Base-by-base conservation (phyloP, 2,113 vertebrate genomes). In the Percopsis transmontana region DNA sequence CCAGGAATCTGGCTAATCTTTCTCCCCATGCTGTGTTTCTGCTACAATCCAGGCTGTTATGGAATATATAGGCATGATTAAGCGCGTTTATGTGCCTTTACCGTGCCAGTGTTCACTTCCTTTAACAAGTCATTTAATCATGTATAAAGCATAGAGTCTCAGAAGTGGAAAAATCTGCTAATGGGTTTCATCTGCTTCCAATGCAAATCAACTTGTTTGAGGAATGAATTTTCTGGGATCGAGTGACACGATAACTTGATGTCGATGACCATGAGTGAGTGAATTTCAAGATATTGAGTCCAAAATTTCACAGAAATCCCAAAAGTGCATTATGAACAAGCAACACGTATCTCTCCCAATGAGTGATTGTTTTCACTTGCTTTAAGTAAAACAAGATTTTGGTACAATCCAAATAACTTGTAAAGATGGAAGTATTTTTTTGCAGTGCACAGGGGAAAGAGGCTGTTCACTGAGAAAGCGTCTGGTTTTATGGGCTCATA, bases 401-500 rank as follows among this genome's bases (percentile, higher is more conserved):
- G 39, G 20, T 7, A 12, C 20, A 21, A 12, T 45, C 51, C 0
- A 57, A 41, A 20, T 19, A 1, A 50, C 10, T 7, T 52, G 40
- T 44, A 48, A 58, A 61, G 48, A 64, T 70, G 61, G 52, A 59
- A 33, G 18, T 58, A 66, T 83, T 70, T 83, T 70, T 50, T 45
- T 68, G 51, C 39, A 44, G 67, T 1, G 45, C 52, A 56, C 41
- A 40, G 27, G 74, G 54, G 27, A 72, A 74, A 70, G 72, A 62
- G 70, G 74, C 60, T 62, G 58, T 39, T 69, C 66, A 74, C 68
- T 58, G 76, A 73, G 72, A 73, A 84, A 83, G 74, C 62, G 18
- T 74, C 70, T 66, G 67, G 68, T 88, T 91, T 91, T 89, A 90
- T 88, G 87, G 72, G 84, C 85, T 91, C 83, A 84, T 87, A 85